Conservation (phyloP, 1,140 invertebrate species). For the Myzus persicae region DNA sequence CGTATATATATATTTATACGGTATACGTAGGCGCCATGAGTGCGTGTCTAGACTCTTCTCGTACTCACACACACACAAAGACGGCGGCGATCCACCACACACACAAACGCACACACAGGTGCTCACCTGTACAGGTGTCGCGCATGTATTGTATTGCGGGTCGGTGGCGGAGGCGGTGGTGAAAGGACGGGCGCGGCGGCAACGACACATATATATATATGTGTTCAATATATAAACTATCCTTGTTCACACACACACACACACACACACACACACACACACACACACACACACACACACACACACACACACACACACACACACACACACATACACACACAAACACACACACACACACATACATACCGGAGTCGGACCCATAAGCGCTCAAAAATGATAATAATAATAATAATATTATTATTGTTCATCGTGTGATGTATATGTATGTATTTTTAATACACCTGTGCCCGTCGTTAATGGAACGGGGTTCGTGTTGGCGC, state of each 20-base stretch:
- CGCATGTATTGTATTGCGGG: slow-evolving; percentile 39
- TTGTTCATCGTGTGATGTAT: neutral
- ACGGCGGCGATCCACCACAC: neutral
- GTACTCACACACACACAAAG: neutral
- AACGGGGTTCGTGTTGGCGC: slow-evolving; percentile 48
- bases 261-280: neutral
- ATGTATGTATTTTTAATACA: slow-evolving; percentile 44
- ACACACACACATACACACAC: slow-evolving; percentile 7
- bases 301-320: slow-evolving; percentile 22
- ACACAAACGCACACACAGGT: neutral
- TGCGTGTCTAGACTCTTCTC: slow-evolving; percentile 48
- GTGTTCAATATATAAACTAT: neutral
- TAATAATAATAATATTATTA: neutral
- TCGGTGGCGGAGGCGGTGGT: neutral
- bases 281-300: slow-evolving; percentile 6
- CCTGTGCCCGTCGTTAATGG: slow-evolving; percentile 55
- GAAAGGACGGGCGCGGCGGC: slow-evolving; percentile 10
- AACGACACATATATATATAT: neutral
- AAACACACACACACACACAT: neutral
- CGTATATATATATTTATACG: too few relatives aligned
- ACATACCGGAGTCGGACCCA: slow-evolving; percentile 1
- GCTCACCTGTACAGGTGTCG: slow-evolving; percentile 51
- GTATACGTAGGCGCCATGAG: slow-evolving; percentile 46
- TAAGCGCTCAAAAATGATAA: slow-evolving; percentile 19
- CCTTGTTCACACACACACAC: slow-evolving; percentile 10